Percentiles rank a stretch among this genome's conserved stretches.
These are phyloP conservation scores for Neodiprion fabricii DNA, from an alignment of 1,140 invertebrate species.

Conservation along the genomic window DNA sequence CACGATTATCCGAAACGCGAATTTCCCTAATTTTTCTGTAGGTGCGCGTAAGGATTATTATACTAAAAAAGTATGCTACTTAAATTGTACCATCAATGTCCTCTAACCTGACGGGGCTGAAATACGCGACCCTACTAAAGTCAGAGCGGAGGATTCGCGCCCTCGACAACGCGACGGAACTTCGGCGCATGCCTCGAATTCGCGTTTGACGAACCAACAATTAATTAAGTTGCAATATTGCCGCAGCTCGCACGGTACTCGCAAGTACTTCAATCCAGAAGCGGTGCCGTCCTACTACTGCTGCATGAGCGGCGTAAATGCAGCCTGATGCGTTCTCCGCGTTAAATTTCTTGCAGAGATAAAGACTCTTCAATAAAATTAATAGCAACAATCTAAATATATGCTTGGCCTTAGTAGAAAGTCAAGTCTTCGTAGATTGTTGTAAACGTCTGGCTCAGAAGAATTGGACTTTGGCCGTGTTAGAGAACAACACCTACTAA, in stretches of 20 bases:
- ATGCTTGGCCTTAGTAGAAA: not conserved
- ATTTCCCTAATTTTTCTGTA: not conserved
- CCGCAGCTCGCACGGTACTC: not conserved
- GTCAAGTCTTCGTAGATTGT: not conserved
- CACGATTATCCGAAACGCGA: not conserved
- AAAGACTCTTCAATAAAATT: not conserved
- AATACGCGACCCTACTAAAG: slow-evolving; percentile 2
- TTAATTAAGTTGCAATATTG: not conserved
- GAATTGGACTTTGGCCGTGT: too few species aligned
- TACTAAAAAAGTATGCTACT: not conserved
- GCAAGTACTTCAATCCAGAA: not conserved
- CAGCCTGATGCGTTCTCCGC: not conserved
- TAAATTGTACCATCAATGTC: not conserved
- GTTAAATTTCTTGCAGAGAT: not conserved
- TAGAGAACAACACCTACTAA: too few species aligned
- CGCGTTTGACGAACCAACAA: not conserved
- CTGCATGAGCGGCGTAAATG: not conserved
- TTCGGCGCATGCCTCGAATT: not conserved
- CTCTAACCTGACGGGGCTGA: not conserved
- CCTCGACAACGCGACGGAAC: not conserved
- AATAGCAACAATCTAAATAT: not conserved
- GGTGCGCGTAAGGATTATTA: not conserved
- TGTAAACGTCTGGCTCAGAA: too few species aligned
- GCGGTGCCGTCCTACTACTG: not conserved
- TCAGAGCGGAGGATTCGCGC: not conserved